These are phyloP conservation scores for Temnothorax nylanderi DNA, from an alignment of 1,140 invertebrate species.

Conservation along the genomic window DNA sequence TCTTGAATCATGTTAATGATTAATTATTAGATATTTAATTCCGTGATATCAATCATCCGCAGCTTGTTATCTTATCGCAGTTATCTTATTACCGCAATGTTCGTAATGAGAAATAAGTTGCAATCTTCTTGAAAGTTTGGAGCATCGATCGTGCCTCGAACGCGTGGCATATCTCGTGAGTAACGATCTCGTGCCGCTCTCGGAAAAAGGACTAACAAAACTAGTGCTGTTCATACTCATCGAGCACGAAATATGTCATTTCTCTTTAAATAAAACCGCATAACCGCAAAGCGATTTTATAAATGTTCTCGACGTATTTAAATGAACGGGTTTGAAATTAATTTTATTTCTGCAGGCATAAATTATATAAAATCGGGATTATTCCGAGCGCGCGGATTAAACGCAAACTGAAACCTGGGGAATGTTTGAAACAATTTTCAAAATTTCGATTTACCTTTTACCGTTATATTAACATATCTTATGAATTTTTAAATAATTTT, in stretches of 20 bases:
- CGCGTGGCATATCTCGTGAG: conserved; percentile 9
- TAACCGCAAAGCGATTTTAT: not conserved
- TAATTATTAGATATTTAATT: conserved; percentile 20
- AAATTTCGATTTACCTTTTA: not conserved
- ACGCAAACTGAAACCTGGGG: not conserved
- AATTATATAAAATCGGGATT: conserved; percentile 4
- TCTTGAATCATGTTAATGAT: not conserved
- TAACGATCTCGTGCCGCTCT: not conserved
- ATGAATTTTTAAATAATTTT: conserved; percentile 31
- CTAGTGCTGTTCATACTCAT: conserved; percentile 7
- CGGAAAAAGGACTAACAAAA: not conserved
- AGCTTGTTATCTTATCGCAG: not conserved
- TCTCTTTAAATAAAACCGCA: not conserved
- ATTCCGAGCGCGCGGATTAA: not conserved
- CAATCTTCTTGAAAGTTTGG: conserved; percentile 36
- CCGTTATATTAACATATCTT: not conserved
- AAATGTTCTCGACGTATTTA: not conserved
- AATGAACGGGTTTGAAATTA: not conserved
- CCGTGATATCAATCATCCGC: not conserved
- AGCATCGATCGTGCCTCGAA: conserved; percentile 17
- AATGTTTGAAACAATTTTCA: not conserved
- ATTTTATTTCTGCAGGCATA: conserved; percentile 26
- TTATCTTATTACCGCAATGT: conserved; percentile 8
- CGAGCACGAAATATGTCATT: not conserved
- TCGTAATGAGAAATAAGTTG: conserved; percentile 25